Evolutionary conservation across 1,140 invertebrate genomes (phyloP), one percentile per base, ranked within the genome.

Genomic region (Meloidogyne floridensis): DNA sequence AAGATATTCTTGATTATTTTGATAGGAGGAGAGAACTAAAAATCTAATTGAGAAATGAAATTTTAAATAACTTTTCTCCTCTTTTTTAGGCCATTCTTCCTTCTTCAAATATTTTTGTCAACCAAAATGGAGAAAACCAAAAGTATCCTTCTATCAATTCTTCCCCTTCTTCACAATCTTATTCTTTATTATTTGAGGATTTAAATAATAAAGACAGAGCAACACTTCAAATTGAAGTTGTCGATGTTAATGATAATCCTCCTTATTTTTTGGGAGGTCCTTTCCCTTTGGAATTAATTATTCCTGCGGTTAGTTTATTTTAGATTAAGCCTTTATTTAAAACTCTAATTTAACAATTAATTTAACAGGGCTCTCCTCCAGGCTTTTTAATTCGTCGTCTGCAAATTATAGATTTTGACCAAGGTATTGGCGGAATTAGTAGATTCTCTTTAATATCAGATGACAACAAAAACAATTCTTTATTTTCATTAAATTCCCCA

Each of bases 381-480:
- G 77, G 77, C 18, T 43, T n/a, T 32, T 20, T 79, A 20, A 18
- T 79, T 8, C 59, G 20, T 47, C 20, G 59, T 6, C 72, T 79
- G 51, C 32, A 79, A 71, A 56, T 79, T 47, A 11, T 72, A 20
- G 77, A 79, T 72, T 9, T 20, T n/a, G 77, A 79, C 59, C 32
- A 72, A 43, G 77, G 77, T n/a, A 79, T 79, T 79, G 77, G 77
- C 9, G 77, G 77, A 15, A 71, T 79, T 65, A 51, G 56, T 72
- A 43, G 20, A 69, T 79, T 79, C 18, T 71, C 65, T 6, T 71
- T 79, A n/a, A 51, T 72, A 13, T 32, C 20, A 3, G 43, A 54
- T 8, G 7, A 20, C 18, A 43, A 13, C n/a, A 65, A 65, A 13
- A 42, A 43, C 13, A 18, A 47, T 47, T 18, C 15, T 8, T 11